These are phyloP conservation scores for Reinhardtius hippoglossoides DNA, from an alignment of 2,113 vertebrate genomes.

Conservation along the genomic window DNA sequence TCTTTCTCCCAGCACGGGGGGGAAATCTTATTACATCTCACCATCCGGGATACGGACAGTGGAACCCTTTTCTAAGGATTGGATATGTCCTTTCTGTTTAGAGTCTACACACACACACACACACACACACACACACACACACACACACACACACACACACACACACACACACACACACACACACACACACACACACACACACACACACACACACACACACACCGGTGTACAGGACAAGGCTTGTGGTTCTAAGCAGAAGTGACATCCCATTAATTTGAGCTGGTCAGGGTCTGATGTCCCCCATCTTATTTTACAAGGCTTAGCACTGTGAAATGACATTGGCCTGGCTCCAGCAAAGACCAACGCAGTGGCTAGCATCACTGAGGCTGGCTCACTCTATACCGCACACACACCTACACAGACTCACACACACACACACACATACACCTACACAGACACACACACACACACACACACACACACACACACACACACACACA, in stretches of 20 bases:
- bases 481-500: conserved; percentile 2
- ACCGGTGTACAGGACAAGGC: conserved; percentile 57
- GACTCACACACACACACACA: conserved; percentile 14
- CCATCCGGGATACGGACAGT: conserved; percentile 44
- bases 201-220: conserved; percentile 45
- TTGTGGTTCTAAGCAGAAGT: conserved; percentile 75
- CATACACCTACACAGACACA: conserved; percentile 13
- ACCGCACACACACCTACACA: neutral
- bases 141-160: conserved; percentile 31
- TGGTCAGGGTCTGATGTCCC: conserved; percentile 79
- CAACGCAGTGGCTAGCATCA: conserved; percentile 55
- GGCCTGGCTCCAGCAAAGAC: conserved; percentile 72
- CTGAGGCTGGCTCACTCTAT: conserved; percentile 27
- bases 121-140: conserved; percentile 33
- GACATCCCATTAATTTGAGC: conserved; percentile 82
- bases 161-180: conserved; percentile 32
- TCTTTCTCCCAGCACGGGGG: conserved; percentile 31
- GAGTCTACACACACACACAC: conserved; percentile 44
- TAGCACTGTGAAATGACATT: conserved; percentile 77
- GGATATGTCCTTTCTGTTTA: conserved; percentile 78
- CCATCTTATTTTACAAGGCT: conserved; percentile 80
- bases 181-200: conserved; percentile 26
- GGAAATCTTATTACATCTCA: conserved; percentile 65
- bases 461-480: conserved; percentile 23
- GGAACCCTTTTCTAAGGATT: conserved; percentile 66